phyloP scores from a whole-genome alignment of 2,888 invertebrate genomes.

The Erynnis tages region DNA sequence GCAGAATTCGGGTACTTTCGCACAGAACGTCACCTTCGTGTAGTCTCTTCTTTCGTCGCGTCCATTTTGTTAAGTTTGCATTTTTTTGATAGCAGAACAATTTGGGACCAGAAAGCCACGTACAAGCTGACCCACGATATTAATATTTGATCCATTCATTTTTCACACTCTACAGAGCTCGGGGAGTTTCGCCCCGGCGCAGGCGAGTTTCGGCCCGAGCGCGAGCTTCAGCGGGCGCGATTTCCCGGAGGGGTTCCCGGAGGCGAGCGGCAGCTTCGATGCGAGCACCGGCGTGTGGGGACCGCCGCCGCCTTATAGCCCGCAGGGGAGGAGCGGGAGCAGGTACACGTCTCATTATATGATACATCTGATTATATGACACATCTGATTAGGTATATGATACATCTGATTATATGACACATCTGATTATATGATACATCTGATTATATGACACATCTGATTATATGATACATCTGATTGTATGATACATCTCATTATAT shows the following conservation, averaged over 20 bases:
- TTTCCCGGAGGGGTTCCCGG: slow-evolving; percentile 79
- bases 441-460: no score
- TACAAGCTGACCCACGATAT: no score
- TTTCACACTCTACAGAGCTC: no score
- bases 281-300: slow-evolving; percentile 87
- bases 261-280: slow-evolving; percentile 78
- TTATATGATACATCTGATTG: no score
- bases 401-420: no score
- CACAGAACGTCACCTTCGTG: slow-evolving; percentile 30
- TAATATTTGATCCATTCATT: no score
- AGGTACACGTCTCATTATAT: slow-evolving; percentile 42
- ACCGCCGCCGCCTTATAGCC: slow-evolving; percentile 93
- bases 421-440: no score
- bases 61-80: no score
- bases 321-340: slow-evolving; percentile 82
- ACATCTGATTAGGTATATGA: background rate
- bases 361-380: background rate
- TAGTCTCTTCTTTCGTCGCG: no score
- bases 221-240: slow-evolving; percentile 41
- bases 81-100: no score
- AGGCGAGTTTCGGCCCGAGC: slow-evolving; percentile 44
- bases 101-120: no score
- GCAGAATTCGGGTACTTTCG: slow-evolving; percentile 36
- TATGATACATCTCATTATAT: no score
- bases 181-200: slow-evolving; percentile 39